These are phyloP conservation scores for Chrysomallon squamiferum DNA, from an alignment of 1,140 invertebrate species.

Conservation along the genomic window DNA sequence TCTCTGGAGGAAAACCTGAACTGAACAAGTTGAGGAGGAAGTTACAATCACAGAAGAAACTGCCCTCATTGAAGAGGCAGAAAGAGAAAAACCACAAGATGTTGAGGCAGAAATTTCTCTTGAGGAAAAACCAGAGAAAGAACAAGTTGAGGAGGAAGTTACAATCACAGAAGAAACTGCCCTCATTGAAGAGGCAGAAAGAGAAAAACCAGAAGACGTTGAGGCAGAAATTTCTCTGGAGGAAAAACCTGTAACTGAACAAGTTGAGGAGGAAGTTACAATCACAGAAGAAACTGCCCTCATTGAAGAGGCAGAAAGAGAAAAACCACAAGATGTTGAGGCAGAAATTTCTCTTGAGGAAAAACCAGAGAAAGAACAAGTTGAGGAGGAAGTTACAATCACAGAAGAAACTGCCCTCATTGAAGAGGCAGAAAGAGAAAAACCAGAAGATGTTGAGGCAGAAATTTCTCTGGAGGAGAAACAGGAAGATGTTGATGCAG, in stretches of 20 bases:
- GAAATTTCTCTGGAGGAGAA: constrained; percentile 8
- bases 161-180: constrained; percentile 9
- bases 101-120: constrained; percentile 17
- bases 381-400: constrained; percentile 16
- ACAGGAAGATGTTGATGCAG: constrained; percentile 22
- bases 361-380: constrained; percentile 5
- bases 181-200: no score
- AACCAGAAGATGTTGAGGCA: constrained; percentile 24
- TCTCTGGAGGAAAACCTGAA: not conserved
- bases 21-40: constrained; percentile 1
- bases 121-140: constrained; percentile 13
- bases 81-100: constrained; percentile 6
- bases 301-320: no score
- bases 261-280: constrained; percentile 6
- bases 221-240: constrained; percentile 7
- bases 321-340: constrained; percentile 17
- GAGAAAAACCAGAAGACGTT: constrained; percentile 12
- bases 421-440: constrained; percentile 15
- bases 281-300: constrained; percentile 9
- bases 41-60: constrained; percentile 9
- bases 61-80: no score
- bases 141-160: constrained; percentile 20
- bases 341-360: constrained; percentile 20
- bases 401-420: constrained; percentile 12
- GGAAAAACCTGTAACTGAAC: constrained; percentile 4